Conservation (phyloP, 1,140 invertebrate species). For the Plodia interpunctella region DNA sequence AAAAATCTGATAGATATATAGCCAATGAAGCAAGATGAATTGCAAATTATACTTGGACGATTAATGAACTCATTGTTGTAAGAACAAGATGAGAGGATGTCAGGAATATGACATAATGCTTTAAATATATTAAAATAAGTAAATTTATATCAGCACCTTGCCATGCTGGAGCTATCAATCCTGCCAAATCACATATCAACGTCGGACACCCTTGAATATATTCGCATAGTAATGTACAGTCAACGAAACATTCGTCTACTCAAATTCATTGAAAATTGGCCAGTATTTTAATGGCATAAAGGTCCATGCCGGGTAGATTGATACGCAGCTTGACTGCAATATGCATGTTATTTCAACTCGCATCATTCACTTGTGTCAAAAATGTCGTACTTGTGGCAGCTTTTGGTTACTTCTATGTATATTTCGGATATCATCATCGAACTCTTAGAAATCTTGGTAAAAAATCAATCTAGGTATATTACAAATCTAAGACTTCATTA, state of each 20-base stretch:
- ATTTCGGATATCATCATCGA: no score
- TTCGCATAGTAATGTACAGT: not conserved
- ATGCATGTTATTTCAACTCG: not conserved
- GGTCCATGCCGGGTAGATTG: no score
- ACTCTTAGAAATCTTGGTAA: no score
- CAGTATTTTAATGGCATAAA: no score
- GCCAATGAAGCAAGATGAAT: slow-evolving; percentile 11
- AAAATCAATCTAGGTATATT: no score
- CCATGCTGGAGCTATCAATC: not conserved
- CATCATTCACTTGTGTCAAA: slow-evolving; percentile 3
- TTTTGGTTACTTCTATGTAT: not conserved
- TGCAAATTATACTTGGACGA: not conserved
- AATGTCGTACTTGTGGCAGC: not conserved
- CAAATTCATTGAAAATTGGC: no score
- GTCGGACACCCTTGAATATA: slow-evolving; percentile 5
- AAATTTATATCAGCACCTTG: slow-evolving; percentile 7
- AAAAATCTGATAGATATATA: slow-evolving; percentile 13
- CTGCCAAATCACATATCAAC: slow-evolving; percentile 2
- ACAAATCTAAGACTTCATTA: no score
- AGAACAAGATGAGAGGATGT: not conserved
- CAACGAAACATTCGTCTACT: no score
- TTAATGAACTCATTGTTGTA: slow-evolving; percentile 8
- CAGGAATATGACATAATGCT: not conserved
- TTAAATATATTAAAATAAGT: slow-evolving; percentile 1
- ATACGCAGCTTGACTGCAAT: not conserved